Evolutionary conservation across 64 coral and sea anemone genomes (phyloP), one percentile per base, ranked within the genome.

Genomic region (Pocillopora damicornis): DNA sequence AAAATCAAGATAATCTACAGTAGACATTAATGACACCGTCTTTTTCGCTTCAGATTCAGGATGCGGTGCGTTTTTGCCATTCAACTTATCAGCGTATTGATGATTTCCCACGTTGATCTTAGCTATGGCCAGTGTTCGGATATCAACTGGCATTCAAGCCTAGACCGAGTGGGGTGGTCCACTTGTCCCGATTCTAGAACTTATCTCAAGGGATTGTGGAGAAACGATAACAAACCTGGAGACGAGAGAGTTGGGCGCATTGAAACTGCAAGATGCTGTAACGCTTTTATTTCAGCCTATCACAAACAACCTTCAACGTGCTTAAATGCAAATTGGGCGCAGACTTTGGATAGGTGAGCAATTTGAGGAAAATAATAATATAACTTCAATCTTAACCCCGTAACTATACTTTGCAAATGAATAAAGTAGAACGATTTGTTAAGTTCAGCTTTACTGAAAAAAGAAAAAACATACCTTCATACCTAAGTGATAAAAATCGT

Each of bases 11-110:
- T 51, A 7, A 51, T 51, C 7, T 51, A 51, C 42, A 7, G 7
- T 4, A 51, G 42, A 51, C 42, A 7, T 7, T 51, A 51, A 51
- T 51, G 42, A 51, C 42, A 51, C 7, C 42, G 7, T 51, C 42
- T 51, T 7, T 7, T 51, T 51, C 7, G 7, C 42, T 51, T 2
- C 42, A 51, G 42, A 64, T 64, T 20, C 1, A 78, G 76, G 34
- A 78, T 78, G 76, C 22, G 35, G 51, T 51, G 38, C 56, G 37
- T 78, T 35, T 59, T 57, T 38, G 51, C 76, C 76, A 78, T 78
- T 58, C 76, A 78, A 78, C 76, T 78, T 78, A 78, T 78, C 76
- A 78, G 16, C 51, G 37, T 56, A 38, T 78, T 78, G 76, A 15
- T 56, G 15, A 78, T 78, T 15, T 78, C 16, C 76, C 76, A 51